Base-by-base conservation (phyloP, 2,797 vertebrate species). In the Numenius phaeopus region DNA sequence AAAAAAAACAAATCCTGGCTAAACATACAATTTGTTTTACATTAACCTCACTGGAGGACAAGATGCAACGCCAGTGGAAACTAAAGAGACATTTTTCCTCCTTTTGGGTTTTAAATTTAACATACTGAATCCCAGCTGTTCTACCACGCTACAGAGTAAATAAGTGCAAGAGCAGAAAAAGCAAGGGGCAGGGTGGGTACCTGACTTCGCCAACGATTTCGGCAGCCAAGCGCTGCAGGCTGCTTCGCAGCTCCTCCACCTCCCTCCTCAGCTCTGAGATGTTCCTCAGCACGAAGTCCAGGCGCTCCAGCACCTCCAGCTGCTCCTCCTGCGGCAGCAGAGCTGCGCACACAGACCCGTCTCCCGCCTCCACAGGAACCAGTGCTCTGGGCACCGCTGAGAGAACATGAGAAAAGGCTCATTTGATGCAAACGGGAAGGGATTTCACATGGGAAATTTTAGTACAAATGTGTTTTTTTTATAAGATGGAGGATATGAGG, bases 201-300 rank as follows among this genome's bases (percentile, higher is more conserved):
- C 99, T 99, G 92, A 99, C 98, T 91, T 99, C 99, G 54, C 98
- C 98, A 34, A 99, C 98, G 23, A 99, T 99, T 90, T 99, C 99
- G 42, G 96, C 91, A 0, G 99, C 99, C 14, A 99, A 98, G 78
- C 97, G 98, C 90, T 98, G 99, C 67, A 99, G 98, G 83, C 98
- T 98, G 6, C 92, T 98, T 26, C 99, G 97, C 72, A 99, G 97
- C 94, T 99, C 99, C 17, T 99, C 98, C 77, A 99, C 99, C 92
- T 99, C 99, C 5, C 77, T 97, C 49, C 98, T 98, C 77, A 99
- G 98, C 2, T 98, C 98, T 2, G 94, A 62, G 26, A 99, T 97
- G 37, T 98, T 99, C 83, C 65, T 98, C 96, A 99, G 97, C 89
- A 99, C 98, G 4, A 99, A 98, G 89, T 99, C 99, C 95, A 99